Conservation (phyloP, 2,888 invertebrate species). For the Hirtodrosophila alboralis region DNA sequence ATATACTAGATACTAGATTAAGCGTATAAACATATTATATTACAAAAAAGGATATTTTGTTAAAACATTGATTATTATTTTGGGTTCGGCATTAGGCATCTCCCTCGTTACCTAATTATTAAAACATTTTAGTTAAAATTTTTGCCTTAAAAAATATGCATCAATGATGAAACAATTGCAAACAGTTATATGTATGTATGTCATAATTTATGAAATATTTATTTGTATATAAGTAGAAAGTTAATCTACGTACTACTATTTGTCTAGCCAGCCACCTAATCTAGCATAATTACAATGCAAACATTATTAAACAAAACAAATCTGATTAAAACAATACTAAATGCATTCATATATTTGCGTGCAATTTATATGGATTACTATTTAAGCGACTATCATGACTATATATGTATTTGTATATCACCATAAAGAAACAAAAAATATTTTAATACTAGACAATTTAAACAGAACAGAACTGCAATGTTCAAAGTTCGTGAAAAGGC, state of each 20-base stretch:
- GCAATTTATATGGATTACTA: slow-evolving; percentile 34
- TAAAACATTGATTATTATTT: slow-evolving; percentile 22
- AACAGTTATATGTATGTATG: slow-evolving; percentile 25
- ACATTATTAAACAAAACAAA: slow-evolving; percentile 57
- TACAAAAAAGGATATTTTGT: slow-evolving; percentile 30
- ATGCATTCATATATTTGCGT: slow-evolving; percentile 32
- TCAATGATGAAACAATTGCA: slow-evolving; percentile 33
- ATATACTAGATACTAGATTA: slow-evolving; percentile 1
- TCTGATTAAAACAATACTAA: slow-evolving; percentile 44
- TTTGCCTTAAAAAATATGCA: slow-evolving; percentile 40
- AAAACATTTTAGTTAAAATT: slow-evolving; percentile 45
- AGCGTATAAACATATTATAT: no score
- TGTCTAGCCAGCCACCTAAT: slow-evolving; percentile 53
- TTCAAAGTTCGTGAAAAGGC: slow-evolving; percentile 72
- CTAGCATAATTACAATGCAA: slow-evolving; percentile 39
- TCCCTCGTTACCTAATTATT: slow-evolving; percentile 8
- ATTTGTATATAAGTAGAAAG: slow-evolving; percentile 65
- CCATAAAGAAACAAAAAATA: slow-evolving; percentile 30
- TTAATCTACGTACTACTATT: slow-evolving; percentile 32
- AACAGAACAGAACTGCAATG: slow-evolving; percentile 58
- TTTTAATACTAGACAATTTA: slow-evolving; percentile 69
- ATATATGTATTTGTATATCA: slow-evolving; percentile 28
- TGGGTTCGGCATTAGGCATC: slow-evolving; percentile 1
- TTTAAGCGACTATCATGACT: slow-evolving; percentile 28
- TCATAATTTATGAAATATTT: slow-evolving; percentile 60